Evolutionary conservation across 2,113 vertebrate species (phyloP), one percentile per base, ranked within the genome.

Genomic region (Willisornis vidua): DNA sequence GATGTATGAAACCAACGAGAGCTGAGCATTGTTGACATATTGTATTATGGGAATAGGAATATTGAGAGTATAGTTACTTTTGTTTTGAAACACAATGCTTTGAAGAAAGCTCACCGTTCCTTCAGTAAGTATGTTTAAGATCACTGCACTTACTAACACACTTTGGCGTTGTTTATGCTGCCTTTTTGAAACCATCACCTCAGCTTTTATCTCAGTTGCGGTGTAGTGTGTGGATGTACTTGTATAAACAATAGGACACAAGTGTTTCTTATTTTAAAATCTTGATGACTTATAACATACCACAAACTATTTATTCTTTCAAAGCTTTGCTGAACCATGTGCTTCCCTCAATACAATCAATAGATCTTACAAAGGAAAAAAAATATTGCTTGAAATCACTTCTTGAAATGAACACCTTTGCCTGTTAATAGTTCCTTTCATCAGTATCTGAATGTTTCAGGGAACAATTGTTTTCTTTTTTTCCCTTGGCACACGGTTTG

Each of bases 261-360:
- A 96, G 41, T 87, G 90, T 94, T 96, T 92, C 80, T 96, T 94
- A 81, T 89, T 93, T 89, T 72, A 92, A 94, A 92, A 92, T 81
- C 89, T 91, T 91, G 80, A 91, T 93, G 92, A 87, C 80, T 97
- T 92, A 12, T 39, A 91, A 67, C 48, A 29, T 78, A 85, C 80
- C 62, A 76, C 54, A 73, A 90, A 62, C 73, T 84, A 68, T 55
- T 65, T 70, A 7, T 35, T 49, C 57, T 68, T 94, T 86, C 58
- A 87, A 80, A 81, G 75, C 41, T 39, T n/a, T 37, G 33, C 55
- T 65, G 49, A 77, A 72, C 66, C 41, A 17, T 59, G 37, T 76
- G 63, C 59, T 79, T 81, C 77, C 75, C 89, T 54, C 43, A 46
- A 17, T 49, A n/a, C 48, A 33, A 16, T 45, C 23, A 4, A 58